Base-by-base conservation (phyloP, 1,140 invertebrate species). In the Penaeus chinensis region DNA sequence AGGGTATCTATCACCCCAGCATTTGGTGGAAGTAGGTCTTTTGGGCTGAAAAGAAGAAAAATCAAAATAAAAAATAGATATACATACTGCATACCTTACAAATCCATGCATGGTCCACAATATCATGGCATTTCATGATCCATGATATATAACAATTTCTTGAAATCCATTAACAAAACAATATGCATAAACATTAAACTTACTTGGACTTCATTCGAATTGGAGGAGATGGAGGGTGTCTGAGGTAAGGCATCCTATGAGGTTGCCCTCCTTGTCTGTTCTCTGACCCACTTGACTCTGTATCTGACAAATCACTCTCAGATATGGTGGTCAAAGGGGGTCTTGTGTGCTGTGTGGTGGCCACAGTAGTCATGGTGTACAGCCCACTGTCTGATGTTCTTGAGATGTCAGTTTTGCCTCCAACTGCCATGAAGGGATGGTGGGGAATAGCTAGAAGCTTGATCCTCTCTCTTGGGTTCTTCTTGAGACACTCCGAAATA, bases 401-500 rank as follows among this genome's bases (percentile, higher is more conserved):
- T 32, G 80, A 71, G 18, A 63, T 61, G 63, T 83, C 85, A 27
- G 47, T 81, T 60, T 77, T 85, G n/a, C 76, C 69, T 77, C 82
- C 74, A 16, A 19, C 27, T 61, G 91, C 92, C 91, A 96, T 94
- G 92, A 97, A 98, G 19, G 96, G 95, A 94, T 98, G 97, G 79
- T 95, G 93, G 24, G 95, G 92, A 79, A 98, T 95, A 90, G 95
- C 94, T 77, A 94, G 93, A 0, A 99, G 92, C 84, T 94, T 93
- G 71, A 99, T 96, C 89, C 98, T 94, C 89, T 98, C 96, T 85
- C 94, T 94, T 0, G 97, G 97, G 93, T 98, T 96, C 91, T 98
- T 98, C 91, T 96, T 95, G 8, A 99, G 93, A 62, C 99, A 93
- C 79, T 94, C 94, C 89, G 95, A 94, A 90, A 99, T 96, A 18